Percentiles rank a stretch among this genome's conserved stretches.
Evolutionary conservation across 2,888 invertebrate genomes (phyloP).

Genomic region (Phaedon cochleariae): DNA sequence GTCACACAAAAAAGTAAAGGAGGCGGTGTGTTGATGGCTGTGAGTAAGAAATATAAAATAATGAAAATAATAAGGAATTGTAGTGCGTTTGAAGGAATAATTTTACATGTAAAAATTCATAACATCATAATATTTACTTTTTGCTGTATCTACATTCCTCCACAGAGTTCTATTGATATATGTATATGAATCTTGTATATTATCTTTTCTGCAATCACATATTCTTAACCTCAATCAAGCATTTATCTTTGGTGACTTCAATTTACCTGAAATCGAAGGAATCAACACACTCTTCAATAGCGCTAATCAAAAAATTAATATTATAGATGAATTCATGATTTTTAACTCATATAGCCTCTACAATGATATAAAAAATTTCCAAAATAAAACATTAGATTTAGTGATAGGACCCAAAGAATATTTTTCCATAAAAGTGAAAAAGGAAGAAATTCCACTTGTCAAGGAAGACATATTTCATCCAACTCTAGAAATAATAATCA

Average conservation of each 20-base stretch:
- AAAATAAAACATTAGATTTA: constrained; percentile 4
- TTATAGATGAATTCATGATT: neutral
- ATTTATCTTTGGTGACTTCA: no score
- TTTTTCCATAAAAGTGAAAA: neutral
- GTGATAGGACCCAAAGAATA: constrained; percentile 2
- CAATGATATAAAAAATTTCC: constrained; percentile 6
- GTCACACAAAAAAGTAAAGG: constrained; percentile 1
- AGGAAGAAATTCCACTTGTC: constrained; percentile 5
- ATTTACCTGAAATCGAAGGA: no score
- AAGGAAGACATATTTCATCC: constrained; percentile 7
- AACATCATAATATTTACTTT: constrained; percentile 5
- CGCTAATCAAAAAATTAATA: no score
- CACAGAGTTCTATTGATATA: constrained; percentile 2
- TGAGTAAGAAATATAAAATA: constrained; percentile 4
- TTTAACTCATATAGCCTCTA: neutral
- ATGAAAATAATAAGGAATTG: constrained; percentile 5
- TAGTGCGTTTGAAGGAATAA: constrained; percentile 1
- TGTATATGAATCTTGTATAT: constrained; percentile 9
- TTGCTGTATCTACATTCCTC: constrained; percentile 6
- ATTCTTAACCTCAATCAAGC: no score
- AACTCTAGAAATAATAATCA: neutral
- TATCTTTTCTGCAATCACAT: neutral
- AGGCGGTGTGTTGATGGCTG: neutral
- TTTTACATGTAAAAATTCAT: neutral
- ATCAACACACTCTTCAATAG: no score